phyloP scores from a whole-genome alignment of 1,140 invertebrate species.

The Drosophila pectinifera region DNA sequence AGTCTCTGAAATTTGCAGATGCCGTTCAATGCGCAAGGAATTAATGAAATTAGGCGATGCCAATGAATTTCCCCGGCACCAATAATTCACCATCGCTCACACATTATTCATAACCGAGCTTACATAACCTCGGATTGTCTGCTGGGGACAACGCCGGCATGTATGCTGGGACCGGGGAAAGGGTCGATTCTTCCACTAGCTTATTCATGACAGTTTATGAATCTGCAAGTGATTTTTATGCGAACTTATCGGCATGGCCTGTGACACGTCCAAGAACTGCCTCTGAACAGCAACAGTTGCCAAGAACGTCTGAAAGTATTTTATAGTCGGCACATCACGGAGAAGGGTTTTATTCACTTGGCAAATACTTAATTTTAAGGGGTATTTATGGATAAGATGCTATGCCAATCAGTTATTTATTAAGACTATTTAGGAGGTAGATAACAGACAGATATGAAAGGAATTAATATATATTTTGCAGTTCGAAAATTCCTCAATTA shows the following conservation, averaged over 20 bases:
- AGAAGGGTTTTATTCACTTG: neutral
- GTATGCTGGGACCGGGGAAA: neutral
- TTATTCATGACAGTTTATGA: slow-evolving; percentile 49
- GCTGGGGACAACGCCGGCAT: neutral
- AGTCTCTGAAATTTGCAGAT: slow-evolving; percentile 72
- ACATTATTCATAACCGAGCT: slow-evolving; percentile 65
- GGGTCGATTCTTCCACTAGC: slow-evolving; percentile 31
- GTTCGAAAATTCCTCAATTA: neutral
- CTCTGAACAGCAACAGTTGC: slow-evolving; percentile 26
- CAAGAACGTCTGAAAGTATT: slow-evolving; percentile 5
- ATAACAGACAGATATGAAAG: neutral
- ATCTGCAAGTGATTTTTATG: slow-evolving; percentile 64
- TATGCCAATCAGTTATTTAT: too few relatives aligned
- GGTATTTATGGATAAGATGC: neutral
- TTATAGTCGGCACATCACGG: neutral
- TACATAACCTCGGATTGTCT: slow-evolving; percentile 21
- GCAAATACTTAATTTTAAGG: neutral
- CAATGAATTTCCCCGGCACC: slow-evolving; percentile 55
- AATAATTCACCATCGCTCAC: slow-evolving; percentile 43
- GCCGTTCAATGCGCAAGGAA: slow-evolving; percentile 71
- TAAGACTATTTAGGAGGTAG: too few relatives aligned
- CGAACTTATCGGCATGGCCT: slow-evolving; percentile 56
- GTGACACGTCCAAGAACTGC: slow-evolving; percentile 41
- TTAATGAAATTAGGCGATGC: slow-evolving; percentile 76
- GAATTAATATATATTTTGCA: neutral